phyloP scores from a whole-genome alignment of 2,888 invertebrate species.

The Calliphora vomitoria region DNA sequence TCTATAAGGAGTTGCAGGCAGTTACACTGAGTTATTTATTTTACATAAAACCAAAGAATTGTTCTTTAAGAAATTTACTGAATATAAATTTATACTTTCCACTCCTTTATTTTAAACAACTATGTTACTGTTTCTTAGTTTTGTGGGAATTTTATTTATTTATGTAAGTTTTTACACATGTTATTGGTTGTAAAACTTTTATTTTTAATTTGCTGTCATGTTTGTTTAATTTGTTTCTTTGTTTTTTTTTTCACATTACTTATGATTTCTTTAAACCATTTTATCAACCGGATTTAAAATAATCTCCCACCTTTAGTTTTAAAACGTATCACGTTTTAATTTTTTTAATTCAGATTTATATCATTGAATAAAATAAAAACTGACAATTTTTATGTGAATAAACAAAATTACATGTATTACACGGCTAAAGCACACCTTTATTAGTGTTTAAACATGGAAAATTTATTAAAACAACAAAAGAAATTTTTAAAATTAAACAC shows the following conservation, averaged over 20 bases:
- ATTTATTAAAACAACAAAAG: slow-evolving; percentile 33
- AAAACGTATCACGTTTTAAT: slow-evolving; percentile 63
- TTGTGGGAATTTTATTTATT: slow-evolving; percentile 20
- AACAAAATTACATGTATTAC: slow-evolving; percentile 19
- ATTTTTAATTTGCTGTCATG: slow-evolving; percentile 51
- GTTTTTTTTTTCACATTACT: slow-evolving; percentile 11
- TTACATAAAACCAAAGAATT: too few relatives aligned
- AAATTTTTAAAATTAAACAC: slow-evolving; percentile 34
- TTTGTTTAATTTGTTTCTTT: slow-evolving; percentile 38
- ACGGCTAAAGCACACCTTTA: slow-evolving; percentile 39
- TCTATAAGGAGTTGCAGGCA: too few relatives aligned
- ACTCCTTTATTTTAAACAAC: background rate
- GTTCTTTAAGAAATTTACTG: background rate
- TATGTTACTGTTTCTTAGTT: too few relatives aligned
- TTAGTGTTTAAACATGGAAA: slow-evolving; percentile 24
- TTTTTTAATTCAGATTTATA: slow-evolving; percentile 44
- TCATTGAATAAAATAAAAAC: slow-evolving; percentile 30
- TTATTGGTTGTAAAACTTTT: slow-evolving; percentile 31
- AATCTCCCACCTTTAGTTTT: slow-evolving; percentile 42
- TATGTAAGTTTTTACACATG: slow-evolving; percentile 23
- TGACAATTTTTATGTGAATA: slow-evolving; percentile 31
- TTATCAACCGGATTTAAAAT: slow-evolving; percentile 53
- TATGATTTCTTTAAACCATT: slow-evolving; percentile 43
- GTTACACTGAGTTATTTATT: too few relatives aligned
- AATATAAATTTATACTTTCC: background rate